Base-by-base conservation (phyloP, 2,797 vertebrate species). In the Ataeniobius toweri region DNA sequence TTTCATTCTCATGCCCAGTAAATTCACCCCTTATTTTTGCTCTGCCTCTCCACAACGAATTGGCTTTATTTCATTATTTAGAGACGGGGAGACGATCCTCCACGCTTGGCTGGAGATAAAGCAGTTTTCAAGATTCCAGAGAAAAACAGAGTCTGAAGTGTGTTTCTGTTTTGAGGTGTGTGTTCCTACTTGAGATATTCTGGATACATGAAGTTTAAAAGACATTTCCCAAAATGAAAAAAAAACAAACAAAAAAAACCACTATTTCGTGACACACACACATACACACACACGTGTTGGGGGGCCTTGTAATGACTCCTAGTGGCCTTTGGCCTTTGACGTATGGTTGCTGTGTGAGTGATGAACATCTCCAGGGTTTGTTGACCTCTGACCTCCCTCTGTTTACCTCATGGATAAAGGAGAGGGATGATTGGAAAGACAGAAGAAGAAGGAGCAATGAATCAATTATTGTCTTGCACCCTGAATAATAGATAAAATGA, bases 1-100 rank as follows among this genome's bases (percentile, higher is more conserved):
- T 95, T 96, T 95, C 80, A 95, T 95, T 83, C 77, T 76, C 73
- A 73, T 86, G 84, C 89, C 87, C 85, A 82, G 90, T 88, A 90
- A 82, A 89, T 84, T 83, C 80, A 41, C 84, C 79, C 73, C 75
- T 70, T 74, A 72, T 83, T 83, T 79, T 20, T 36, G 82, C 73
- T 28, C 75, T 69, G 48, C 63, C 81, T 73, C 73, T 71, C 44
- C 53, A 22, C n/a, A 5, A 70, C 75, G 75, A 77, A 18, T 55
- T 55, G 70, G 75, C 76, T 87, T 85, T 88, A 80, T 89, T 92
- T 85, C 81, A 94, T 91, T 91, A 93, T 93, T 92, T 91, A 91
- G 88, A 84, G 79, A 73, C 13, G n/a, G 70, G 76, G 77, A 85
- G 80, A 82, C 76, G 63, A 86, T 88, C 82, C 74, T 80, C 86